Percentiles rank a stretch among this genome's conserved stretches.
phyloP scores from a whole-genome alignment of 2,113 vertebrate genomes.

The Eudyptes chrysolophus region DNA sequence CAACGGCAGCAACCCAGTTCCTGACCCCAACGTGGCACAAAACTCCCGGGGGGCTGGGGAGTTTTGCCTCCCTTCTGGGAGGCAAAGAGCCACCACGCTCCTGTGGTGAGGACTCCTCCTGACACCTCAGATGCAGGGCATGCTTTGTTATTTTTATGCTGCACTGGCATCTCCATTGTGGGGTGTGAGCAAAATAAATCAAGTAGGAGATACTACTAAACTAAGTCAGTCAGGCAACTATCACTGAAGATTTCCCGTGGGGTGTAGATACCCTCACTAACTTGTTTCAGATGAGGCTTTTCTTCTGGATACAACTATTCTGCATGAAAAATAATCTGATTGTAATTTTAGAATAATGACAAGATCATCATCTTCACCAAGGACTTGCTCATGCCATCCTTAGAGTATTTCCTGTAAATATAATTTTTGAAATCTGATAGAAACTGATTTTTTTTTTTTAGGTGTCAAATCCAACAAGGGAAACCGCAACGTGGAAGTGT shows the following conservation, averaged over 20 bases:
- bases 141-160: not conserved
- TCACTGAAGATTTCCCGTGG: not conserved
- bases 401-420: not conserved
- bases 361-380: not conserved
- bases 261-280: not conserved
- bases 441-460: not conserved
- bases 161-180: not conserved
- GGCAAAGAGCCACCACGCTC: not conserved
- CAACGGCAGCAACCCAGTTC: accelerated
- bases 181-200: not conserved
- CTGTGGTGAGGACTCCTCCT: accelerated
- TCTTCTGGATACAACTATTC: not conserved
- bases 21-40: not conserved
- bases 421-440: not conserved
- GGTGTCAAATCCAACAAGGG: not conserved
- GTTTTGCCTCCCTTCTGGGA: not conserved
- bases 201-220: not conserved
- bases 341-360: not conserved
- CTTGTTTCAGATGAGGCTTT: not conserved
- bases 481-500: not conserved
- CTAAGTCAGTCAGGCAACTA: not conserved
- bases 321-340: not conserved
- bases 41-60: too few relatives aligned
- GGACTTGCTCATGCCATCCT: not conserved
- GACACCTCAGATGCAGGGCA: not conserved